A percentile compares a stretch with the other conserved stretches of the same genome.
These are phyloP conservation scores for Zaprionus camerounensis DNA, from an alignment of 1,140 invertebrate species.

Conservation along the genomic window DNA sequence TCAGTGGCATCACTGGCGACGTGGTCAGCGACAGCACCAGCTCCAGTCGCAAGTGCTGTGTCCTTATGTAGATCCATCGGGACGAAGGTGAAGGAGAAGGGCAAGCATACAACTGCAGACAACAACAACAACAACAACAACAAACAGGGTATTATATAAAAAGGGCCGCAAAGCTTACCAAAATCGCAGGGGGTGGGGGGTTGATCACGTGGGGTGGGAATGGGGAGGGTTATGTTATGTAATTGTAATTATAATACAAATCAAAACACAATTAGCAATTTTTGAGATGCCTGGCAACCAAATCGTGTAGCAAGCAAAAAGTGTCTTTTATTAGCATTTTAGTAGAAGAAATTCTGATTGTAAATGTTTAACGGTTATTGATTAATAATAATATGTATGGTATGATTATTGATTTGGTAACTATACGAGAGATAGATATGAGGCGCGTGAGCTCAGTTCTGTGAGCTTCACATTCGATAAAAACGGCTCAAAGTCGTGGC, in stretches of 20 bases:
- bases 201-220: neutral
- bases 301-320: slow-evolving; percentile 50
- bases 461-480: slow-evolving; percentile 47
- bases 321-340: slow-evolving; percentile 77
- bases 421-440: neutral
- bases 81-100: neutral
- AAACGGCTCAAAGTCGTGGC: slow-evolving; percentile 73
- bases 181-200: slow-evolving; percentile 1
- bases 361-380: slow-evolving; percentile 34
- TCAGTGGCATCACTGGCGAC: slow-evolving; percentile 88
- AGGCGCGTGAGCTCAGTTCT: slow-evolving; percentile 60
- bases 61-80: slow-evolving; percentile 66
- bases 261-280: slow-evolving; percentile 47
- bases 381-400: slow-evolving; percentile 22
- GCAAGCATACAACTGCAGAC: neutral
- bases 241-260: slow-evolving; percentile 25
- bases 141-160: slow-evolving; percentile 52
- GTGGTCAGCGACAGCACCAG: slow-evolving; percentile 87
- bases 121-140: slow-evolving; percentile 9
- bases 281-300: slow-evolving; percentile 47
- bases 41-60: slow-evolving; percentile 87
- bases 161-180: slow-evolving; percentile 51
- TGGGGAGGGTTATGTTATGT: slow-evolving; percentile 4
- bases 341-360: slow-evolving; percentile 58
- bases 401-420: slow-evolving; percentile 5